Conservation (phyloP, 2,888 invertebrate genomes). For the Alloplasta piceator region DNA sequence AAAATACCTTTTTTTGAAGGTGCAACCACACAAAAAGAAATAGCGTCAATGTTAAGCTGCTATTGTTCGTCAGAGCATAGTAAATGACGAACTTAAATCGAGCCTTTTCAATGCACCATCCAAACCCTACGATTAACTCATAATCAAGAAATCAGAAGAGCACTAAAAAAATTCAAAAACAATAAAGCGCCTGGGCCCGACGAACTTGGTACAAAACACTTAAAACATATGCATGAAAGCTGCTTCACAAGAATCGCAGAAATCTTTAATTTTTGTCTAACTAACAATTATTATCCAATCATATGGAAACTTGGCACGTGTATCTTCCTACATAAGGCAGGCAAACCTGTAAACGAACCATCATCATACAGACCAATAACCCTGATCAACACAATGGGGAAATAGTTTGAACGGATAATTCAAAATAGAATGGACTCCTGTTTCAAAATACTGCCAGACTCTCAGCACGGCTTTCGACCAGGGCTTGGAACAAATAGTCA, state of each 20-base stretch:
- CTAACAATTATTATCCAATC: constrained; percentile 22
- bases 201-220: constrained; percentile 9
- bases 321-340: constrained; percentile 32
- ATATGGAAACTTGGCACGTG: constrained; percentile 30
- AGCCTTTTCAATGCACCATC: background rate
- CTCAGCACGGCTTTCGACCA: constrained; percentile 29
- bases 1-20: constrained; percentile 27
- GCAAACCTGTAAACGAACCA: constrained; percentile 19
- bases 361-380: constrained; percentile 46
- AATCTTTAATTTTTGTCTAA: constrained; percentile 14
- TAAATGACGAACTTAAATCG: constrained; percentile 14
- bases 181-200: constrained; percentile 47
- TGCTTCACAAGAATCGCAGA: constrained; percentile 7
- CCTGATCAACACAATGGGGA: constrained; percentile 48
- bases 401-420: constrained; percentile 36
- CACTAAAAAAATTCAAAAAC: constrained; percentile 26
- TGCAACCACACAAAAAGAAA: constrained; percentile 24
- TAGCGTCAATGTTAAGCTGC: constrained; percentile 20
- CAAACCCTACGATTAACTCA: constrained; percentile 20
- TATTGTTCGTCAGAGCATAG: constrained; percentile 12
- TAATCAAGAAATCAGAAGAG: constrained; percentile 6
- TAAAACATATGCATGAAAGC: constrained; percentile 2
- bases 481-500: constrained; percentile 29
- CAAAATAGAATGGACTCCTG: constrained; percentile 3
- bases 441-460: constrained; percentile 26